Percentiles rank a stretch among this genome's conserved stretches.
Conservation (phyloP, 2,797 vertebrate species). For the Falco cherrug region DNA sequence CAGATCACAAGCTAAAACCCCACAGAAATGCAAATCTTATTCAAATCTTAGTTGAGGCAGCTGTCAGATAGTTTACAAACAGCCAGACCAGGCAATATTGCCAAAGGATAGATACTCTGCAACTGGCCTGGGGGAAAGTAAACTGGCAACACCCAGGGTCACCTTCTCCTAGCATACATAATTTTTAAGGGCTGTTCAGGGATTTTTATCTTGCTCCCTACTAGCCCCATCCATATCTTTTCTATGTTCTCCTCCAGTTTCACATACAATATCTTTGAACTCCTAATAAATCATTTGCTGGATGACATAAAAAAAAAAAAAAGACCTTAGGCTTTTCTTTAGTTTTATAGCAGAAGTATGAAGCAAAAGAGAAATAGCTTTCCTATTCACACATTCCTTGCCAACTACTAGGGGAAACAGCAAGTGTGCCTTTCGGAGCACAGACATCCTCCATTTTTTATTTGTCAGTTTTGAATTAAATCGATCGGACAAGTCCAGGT, state of each 20-base stretch:
- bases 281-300: not conserved
- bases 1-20: conserved; percentile 19
- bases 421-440: not conserved
- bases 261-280: not conserved
- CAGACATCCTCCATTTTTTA: not conserved
- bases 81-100: not conserved
- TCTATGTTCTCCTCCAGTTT: not conserved
- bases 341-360: not conserved
- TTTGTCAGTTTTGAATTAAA: rapidly evolving
- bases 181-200: not conserved
- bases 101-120: not conserved
- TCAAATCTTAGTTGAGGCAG: not conserved
- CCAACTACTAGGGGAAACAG: rapidly evolving
- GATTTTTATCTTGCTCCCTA: not conserved
- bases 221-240: not conserved
- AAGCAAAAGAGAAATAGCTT: not conserved
- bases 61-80: not conserved
- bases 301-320: not conserved
- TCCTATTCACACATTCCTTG: not conserved
- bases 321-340: rapidly evolving
- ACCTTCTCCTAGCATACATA: not conserved
- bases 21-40: conserved; percentile 26
- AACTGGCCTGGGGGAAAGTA: not conserved
- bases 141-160: not conserved
- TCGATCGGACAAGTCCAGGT: not conserved